Evolutionary conservation across 2,888 invertebrate genomes (phyloP).

Genomic region (Bunonema sp.): DNA sequence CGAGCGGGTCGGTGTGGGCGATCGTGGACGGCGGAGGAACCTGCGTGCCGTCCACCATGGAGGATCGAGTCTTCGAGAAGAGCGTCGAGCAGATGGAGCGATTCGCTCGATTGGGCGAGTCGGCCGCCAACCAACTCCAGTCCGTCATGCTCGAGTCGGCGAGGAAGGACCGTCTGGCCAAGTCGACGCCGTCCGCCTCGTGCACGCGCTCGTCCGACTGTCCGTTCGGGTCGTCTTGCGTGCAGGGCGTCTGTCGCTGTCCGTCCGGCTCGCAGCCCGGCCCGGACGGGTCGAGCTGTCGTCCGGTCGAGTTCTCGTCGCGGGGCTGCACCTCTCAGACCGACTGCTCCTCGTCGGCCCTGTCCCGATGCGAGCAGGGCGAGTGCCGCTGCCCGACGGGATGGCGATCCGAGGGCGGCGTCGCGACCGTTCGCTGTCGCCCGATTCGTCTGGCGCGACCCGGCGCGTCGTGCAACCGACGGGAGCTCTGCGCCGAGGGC

Average conservation of each 20-base stretch:
- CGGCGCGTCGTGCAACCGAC: conserved; percentile 24
- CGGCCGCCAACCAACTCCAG: too few relatives aligned
- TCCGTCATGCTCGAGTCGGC: too few relatives aligned
- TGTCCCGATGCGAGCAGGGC: conserved; percentile 22
- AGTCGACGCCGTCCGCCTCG: too few relatives aligned
- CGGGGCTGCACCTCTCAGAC: too few relatives aligned
- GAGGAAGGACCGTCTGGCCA: too few relatives aligned
- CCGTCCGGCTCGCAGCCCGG: conserved; percentile 18
- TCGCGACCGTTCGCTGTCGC: too few relatives aligned
- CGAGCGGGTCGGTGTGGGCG: not conserved
- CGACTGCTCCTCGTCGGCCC: too few relatives aligned
- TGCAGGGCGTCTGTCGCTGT: conserved; percentile 27
- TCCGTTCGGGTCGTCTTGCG: conserved; percentile 20
- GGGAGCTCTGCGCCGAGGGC: conserved; percentile 20
- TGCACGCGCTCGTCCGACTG: conserved; percentile 17
- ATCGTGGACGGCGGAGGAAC: not conserved
- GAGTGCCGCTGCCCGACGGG: conserved; percentile 34
- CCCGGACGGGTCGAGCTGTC: too few relatives aligned
- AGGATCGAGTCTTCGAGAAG: not conserved
- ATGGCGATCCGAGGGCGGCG: too few relatives aligned
- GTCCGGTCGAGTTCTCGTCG: too few relatives aligned
- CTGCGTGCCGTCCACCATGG: not conserved
- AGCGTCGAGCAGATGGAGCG: conserved; percentile 1
- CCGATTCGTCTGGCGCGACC: conserved; percentile 27
- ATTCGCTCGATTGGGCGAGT: conserved; percentile 6